A percentile compares a stretch with the other conserved stretches of the same genome.
Evolutionary conservation across 2,113 vertebrate genomes (phyloP).

Genomic region (Malurus melanocephalus): DNA sequence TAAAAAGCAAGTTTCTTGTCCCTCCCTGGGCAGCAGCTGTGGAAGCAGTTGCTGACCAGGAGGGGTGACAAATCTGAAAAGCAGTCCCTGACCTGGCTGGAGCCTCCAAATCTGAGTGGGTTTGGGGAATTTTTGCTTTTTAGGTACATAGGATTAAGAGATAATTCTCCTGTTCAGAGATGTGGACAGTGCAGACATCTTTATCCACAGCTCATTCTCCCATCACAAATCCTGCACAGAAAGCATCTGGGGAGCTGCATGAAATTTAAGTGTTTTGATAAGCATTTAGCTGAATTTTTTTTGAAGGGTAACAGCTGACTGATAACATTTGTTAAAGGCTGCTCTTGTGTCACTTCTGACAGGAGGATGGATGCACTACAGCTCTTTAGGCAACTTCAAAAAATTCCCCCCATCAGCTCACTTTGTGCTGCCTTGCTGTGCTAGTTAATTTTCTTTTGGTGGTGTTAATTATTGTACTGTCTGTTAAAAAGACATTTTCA

Average conservation of each 20-base stretch:
- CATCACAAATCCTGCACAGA: neutral
- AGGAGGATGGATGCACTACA: neutral
- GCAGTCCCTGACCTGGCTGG: neutral
- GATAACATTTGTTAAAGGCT: neutral
- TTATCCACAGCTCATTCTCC: neutral
- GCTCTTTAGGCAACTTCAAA: neutral
- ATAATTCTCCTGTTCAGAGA: neutral
- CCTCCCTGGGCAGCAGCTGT: neutral
- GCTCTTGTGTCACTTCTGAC: neutral
- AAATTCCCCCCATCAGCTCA: neutral
- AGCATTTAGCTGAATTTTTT: neutral
- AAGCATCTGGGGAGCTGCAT: neutral
- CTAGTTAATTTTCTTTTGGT: neutral
- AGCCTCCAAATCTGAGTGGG: neutral
- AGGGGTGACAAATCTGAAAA: neutral
- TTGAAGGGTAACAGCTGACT: neutral
- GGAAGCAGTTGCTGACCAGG: no score
- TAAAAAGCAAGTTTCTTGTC: neutral
- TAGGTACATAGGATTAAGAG: neutral
- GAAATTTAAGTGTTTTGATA: neutral
- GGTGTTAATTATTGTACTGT: slow-evolving; percentile 31
- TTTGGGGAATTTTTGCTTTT: neutral
- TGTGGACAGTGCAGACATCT: neutral
- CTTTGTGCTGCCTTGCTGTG: neutral
- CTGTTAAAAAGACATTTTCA: slow-evolving; percentile 24